Percentiles rank a stretch among this genome's conserved stretches.
Conservation (phyloP, 2,797 vertebrate species). For the Gymnodraco acuticeps region DNA sequence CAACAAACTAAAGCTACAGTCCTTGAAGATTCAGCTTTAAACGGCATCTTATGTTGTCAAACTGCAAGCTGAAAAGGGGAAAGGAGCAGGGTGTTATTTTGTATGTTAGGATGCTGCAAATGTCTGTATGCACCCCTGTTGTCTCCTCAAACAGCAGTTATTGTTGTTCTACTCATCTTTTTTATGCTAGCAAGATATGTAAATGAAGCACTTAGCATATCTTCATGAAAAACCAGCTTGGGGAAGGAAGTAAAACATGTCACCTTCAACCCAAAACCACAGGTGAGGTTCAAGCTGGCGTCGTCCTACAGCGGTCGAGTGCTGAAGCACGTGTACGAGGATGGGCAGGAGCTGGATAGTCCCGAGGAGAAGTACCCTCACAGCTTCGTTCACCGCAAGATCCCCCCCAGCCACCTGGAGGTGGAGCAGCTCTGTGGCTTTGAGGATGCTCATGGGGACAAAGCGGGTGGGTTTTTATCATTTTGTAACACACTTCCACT, state of each 20-base stretch:
- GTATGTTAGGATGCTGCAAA: constrained; percentile 8
- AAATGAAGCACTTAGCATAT: background rate
- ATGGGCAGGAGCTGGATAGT: constrained; percentile 94
- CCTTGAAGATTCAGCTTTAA: constrained; percentile 3
- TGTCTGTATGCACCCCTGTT: background rate
- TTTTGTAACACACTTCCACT: background rate
- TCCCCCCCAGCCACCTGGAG: constrained; percentile 86
- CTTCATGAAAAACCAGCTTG: constrained; percentile 1
- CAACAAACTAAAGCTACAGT: background rate
- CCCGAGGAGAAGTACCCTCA: constrained; percentile 92
- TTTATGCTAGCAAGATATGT: background rate
- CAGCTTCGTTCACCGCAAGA: constrained; percentile 88
- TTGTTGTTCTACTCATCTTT: constrained; percentile 5
- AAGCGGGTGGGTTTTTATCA: constrained; percentile 46
- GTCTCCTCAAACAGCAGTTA: constrained; percentile 15
- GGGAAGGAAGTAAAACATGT: constrained; percentile 4
- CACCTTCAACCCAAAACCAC: constrained; percentile 20
- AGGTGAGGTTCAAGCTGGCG: constrained; percentile 94
- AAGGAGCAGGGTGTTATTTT: constrained; percentile 15
- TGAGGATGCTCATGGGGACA: constrained; percentile 71
- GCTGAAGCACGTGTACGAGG: constrained; percentile 95
- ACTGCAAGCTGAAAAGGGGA: constrained; percentile 1
- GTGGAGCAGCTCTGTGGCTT: constrained; percentile 83
- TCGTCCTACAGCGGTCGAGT: constrained; percentile 95
- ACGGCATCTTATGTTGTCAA: constrained; percentile 9